These are phyloP conservation scores for Sitophilus oryzae DNA, from an alignment of 1,140 invertebrate genomes.

Conservation along the genomic window DNA sequence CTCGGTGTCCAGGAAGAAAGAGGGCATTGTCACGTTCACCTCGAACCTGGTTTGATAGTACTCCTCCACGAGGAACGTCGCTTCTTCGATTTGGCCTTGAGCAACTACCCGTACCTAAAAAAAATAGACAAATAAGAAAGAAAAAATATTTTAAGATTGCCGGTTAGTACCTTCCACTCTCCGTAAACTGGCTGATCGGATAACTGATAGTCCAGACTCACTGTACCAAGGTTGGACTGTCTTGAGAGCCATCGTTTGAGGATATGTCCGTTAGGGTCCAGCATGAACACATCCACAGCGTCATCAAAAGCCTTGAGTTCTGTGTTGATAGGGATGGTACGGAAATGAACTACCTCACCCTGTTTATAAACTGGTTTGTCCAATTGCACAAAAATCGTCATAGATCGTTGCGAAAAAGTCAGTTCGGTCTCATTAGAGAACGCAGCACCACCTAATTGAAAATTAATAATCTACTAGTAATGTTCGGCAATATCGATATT, in stretches of 20 bases:
- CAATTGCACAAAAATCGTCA: constrained; percentile 93
- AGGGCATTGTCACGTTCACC: constrained; percentile 93
- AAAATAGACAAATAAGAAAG: too few relatives aligned
- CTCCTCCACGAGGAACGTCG: constrained; percentile 83
- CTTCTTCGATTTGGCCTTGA: constrained; percentile 80
- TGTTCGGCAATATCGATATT: too few relatives aligned
- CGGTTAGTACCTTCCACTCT: constrained; percentile 81
- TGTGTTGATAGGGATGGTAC: constrained; percentile 84
- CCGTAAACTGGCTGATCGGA: constrained; percentile 90
- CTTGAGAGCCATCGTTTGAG: constrained; percentile 83
- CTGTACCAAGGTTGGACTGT: constrained; percentile 82
- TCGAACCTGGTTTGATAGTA: constrained; percentile 90
- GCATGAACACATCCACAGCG: constrained; percentile 83
- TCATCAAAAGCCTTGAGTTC: constrained; percentile 81
- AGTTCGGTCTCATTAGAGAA: constrained; percentile 78
- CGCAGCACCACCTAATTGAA: constrained; percentile 78
- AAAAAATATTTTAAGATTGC: too few relatives aligned
- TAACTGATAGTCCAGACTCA: constrained; percentile 82
- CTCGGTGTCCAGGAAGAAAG: constrained; percentile 85
- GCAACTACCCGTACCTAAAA: constrained; percentile 77
- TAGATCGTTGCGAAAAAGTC: constrained; percentile 78
- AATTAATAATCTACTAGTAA: too few relatives aligned
- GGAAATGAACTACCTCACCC: constrained; percentile 79
- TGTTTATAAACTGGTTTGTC: constrained; percentile 95
- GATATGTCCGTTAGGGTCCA: constrained; percentile 79